phyloP scores from a whole-genome alignment of 1,140 invertebrate genomes.

The Drosophila trapezifrons region DNA sequence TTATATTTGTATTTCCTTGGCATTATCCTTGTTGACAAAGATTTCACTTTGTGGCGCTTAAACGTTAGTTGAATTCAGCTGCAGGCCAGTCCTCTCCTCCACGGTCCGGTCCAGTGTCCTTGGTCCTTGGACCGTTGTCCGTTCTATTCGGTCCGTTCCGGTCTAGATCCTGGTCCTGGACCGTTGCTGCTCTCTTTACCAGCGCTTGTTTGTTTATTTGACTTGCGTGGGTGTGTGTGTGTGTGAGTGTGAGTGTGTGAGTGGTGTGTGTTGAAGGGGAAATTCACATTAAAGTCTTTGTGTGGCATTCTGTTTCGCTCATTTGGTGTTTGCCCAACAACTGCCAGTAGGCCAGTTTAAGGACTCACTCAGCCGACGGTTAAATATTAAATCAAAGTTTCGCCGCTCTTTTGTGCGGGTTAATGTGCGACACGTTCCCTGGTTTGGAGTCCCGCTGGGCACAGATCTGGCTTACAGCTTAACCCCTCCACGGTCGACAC shows the following conservation, averaged over 20 bases:
- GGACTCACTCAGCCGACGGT: slow-evolving; percentile 24
- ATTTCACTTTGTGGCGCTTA: slow-evolving; percentile 83
- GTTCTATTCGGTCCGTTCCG: slow-evolving; percentile 32
- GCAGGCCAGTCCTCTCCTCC: slow-evolving; percentile 52
- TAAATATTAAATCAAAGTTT: slow-evolving; percentile 55
- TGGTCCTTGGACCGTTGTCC: slow-evolving; percentile 18
- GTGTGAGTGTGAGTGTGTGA: slow-evolving; percentile 20
- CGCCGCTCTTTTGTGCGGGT: slow-evolving; percentile 23
- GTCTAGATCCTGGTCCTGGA: slow-evolving; percentile 12
- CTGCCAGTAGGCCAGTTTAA: slow-evolving; percentile 36
- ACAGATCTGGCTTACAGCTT: slow-evolving; percentile 5
- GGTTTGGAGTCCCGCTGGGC: slow-evolving; percentile 18
- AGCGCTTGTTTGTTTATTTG: slow-evolving; percentile 76
- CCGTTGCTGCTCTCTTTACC: slow-evolving; percentile 77
- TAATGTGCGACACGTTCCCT: slow-evolving; percentile 47
- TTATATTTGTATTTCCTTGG: slow-evolving; percentile 83
- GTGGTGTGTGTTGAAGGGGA: slow-evolving; percentile 24
- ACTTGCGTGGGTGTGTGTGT: slow-evolving; percentile 44
- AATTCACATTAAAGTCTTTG: slow-evolving; percentile 66
- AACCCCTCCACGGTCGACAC: slow-evolving; percentile 9
- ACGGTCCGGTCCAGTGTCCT: slow-evolving; percentile 2
- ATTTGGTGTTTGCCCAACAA: slow-evolving; percentile 35
- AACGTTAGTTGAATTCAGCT: slow-evolving; percentile 78
- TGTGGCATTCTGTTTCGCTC: slow-evolving; percentile 40
- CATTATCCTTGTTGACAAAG: slow-evolving; percentile 83